These are phyloP conservation scores for Alces alces DNA, from an alignment of 2,113 vertebrate genomes.

Conservation along the genomic window DNA sequence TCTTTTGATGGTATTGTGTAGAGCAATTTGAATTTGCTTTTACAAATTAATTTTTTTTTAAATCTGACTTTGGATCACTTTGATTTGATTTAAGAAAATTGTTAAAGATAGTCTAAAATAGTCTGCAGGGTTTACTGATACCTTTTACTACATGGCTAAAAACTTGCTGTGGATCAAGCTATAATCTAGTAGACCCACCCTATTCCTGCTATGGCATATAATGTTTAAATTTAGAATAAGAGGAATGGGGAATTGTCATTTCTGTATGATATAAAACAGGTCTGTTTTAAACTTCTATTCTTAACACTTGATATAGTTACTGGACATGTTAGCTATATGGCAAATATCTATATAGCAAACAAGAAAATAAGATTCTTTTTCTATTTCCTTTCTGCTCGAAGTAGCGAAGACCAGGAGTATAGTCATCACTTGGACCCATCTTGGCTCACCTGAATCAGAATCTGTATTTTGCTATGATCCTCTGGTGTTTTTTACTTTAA, in stretches of 20 bases:
- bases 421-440: neutral
- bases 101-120: neutral
- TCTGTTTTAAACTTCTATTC: neutral
- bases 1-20: neutral
- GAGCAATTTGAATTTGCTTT: constrained; percentile 16
- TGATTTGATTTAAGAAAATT: neutral
- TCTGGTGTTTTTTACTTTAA: neutral
- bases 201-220: neutral
- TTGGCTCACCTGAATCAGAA: neutral
- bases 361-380: neutral
- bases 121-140: neutral
- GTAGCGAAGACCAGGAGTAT: neutral
- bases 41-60: neutral
- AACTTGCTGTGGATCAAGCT: neutral
- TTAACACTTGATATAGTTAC: neutral
- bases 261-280: neutral
- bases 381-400: neutral
- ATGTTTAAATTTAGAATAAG: neutral
- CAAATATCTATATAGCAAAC: neutral
- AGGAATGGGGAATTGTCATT: neutral
- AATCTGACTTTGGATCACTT: neutral
- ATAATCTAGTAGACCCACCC: neutral
- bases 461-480: neutral
- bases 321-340: neutral
- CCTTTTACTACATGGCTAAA: neutral